Percentiles rank a stretch among this genome's conserved stretches.
Evolutionary conservation across 1,140 invertebrate species (phyloP).

Genomic region (Arion vulgaris): DNA sequence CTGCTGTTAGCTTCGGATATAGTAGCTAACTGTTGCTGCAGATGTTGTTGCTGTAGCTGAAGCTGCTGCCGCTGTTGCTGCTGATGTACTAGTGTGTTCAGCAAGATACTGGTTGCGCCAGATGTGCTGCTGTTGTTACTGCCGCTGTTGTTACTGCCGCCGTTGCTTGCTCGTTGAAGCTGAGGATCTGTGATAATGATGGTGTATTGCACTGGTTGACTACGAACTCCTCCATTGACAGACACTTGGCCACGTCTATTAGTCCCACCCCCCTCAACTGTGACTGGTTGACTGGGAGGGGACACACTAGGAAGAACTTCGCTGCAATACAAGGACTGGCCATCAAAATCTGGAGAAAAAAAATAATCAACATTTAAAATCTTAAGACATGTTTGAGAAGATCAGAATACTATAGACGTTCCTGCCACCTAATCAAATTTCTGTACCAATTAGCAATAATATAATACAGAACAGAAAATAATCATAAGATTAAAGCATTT

Average conservation of each 20-base stretch:
- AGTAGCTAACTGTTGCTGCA: constrained; percentile 24
- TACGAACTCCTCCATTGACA: constrained; percentile 11
- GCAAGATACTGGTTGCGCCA: constrained; percentile 28
- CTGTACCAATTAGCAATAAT: too few relatives aligned
- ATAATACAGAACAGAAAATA: too few relatives aligned
- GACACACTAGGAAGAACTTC: constrained; percentile 33
- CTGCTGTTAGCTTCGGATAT: constrained; percentile 18
- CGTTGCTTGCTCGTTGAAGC: background rate
- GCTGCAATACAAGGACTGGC: constrained; percentile 17
- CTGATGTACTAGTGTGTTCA: constrained; percentile 26
- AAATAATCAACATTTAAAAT: too few relatives aligned
- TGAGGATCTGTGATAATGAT: constrained; percentile 39
- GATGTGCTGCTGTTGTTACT: background rate
- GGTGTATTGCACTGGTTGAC: constrained; percentile 32
- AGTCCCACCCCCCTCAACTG: constrained; percentile 22
- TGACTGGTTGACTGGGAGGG: constrained; percentile 29
- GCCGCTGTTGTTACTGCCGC: background rate
- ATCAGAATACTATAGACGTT: too few relatives aligned
- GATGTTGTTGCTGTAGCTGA: constrained; percentile 16
- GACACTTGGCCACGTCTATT: background rate
- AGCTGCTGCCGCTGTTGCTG: background rate
- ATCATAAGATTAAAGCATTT: too few relatives aligned
- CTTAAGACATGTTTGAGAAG: too few relatives aligned
- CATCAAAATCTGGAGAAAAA: constrained; percentile 28
- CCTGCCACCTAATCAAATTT: too few relatives aligned